Evolutionary conservation across 2,797 vertebrate genomes (phyloP).

Genomic region (Notoglanidium macrostoma): DNA sequence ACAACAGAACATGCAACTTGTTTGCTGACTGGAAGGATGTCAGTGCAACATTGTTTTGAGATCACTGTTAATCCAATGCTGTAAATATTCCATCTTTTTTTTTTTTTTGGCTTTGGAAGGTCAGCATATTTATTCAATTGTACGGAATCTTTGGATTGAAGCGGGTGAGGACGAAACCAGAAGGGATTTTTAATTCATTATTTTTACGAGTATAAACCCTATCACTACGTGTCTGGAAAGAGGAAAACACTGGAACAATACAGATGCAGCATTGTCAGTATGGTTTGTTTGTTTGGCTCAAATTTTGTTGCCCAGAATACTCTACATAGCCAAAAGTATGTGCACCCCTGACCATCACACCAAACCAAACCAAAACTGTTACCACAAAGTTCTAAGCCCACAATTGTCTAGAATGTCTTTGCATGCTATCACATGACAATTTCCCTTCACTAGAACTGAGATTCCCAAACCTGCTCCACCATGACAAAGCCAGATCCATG

Average conservation of each 20-base stretch:
- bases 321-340: not conserved
- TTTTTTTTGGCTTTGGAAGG: conserved; percentile 8
- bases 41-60: conserved; percentile 15
- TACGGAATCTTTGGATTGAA: not conserved
- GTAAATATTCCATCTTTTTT: conserved; percentile 11
- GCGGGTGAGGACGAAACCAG: not conserved
- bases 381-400: not conserved
- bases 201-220: not conserved
- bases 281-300: not conserved
- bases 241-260: not conserved
- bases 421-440: not conserved
- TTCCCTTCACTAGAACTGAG: not conserved
- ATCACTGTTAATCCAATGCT: conserved; percentile 11
- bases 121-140: conserved; percentile 9
- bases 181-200: not conserved
- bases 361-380: not conserved
- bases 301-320: not conserved
- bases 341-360: not conserved
- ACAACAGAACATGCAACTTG: conserved; percentile 46
- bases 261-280: not conserved
- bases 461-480: not conserved
- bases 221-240: not conserved
- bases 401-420: not conserved
- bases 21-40: conserved; percentile 35
- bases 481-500: not conserved